Evolutionary conservation across 2,888 invertebrate genomes (phyloP), one percentile per base, ranked within the genome.

Genomic region (Cephalotes varians): DNA sequence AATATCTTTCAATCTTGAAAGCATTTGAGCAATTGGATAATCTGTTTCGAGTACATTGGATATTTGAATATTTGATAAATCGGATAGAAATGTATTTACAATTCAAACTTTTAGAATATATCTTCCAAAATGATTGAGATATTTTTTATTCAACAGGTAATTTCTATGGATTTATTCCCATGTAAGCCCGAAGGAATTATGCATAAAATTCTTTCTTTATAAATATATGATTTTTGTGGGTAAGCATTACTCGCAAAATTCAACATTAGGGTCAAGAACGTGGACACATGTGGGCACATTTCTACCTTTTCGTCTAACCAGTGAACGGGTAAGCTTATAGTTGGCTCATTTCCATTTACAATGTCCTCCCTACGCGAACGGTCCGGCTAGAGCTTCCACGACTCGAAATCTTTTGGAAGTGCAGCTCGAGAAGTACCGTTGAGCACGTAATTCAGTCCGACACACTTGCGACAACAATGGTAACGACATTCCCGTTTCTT

Each of bases 271-370:
- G 21, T 74, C 37, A 25, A 58, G 15, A 73, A 37, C 25, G 49
- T 12, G 34, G 7, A 71, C 25, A 51, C 28, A 9, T 56, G 25
- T 37, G 18, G 2, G 10, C 60, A 40, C 28, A 40, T 58, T 40
- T 18, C n/a, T 25, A 7, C 47, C 34, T 34, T 64, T 64, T 44
- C 18, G 28, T 18, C 25, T 9, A 21, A 15, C 49, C 34, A 18
- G 49, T 6, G 51, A 64, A 34, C 5, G 49, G 18, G 2, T 76
- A 40, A 12, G n/a, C 54, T 54, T 25, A 25, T 6, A 40, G 40
- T 25, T 44, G 44, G 18, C 54, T 71, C 77, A 72, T 72, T 77
- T 72, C 54, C 73, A 72, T 81, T 76, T 77, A 49, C 60, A 76
- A 40, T 65, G 54, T 10, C 31, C n/a, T 25, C n/a, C 25, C 64